phyloP scores from a whole-genome alignment of 2,797 vertebrate genomes.

The Lacerta agilis region DNA sequence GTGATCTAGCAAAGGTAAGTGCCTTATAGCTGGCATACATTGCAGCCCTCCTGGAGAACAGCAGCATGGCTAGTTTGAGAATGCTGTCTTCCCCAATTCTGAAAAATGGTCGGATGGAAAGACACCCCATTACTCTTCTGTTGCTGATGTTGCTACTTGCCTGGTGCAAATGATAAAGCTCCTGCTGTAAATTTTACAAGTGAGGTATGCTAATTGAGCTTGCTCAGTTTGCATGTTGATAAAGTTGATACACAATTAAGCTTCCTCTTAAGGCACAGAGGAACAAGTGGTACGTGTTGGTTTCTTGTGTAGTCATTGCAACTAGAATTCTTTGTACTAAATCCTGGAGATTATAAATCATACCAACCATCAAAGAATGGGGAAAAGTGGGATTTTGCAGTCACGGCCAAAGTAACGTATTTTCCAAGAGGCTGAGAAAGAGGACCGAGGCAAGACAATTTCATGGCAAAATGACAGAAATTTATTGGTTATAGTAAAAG shows the following conservation, averaged over 20 bases:
- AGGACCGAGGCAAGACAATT: too few species aligned
- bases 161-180: constrained; percentile 20
- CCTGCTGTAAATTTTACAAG: constrained; percentile 10
- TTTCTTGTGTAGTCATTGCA: too few species aligned
- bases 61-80: not conserved
- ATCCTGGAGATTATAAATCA: too few species aligned
- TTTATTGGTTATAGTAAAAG: too few species aligned
- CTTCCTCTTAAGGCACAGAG: not conserved
- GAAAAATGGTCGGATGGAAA: not conserved
- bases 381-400: too few species aligned
- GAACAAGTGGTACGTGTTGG: not conserved
- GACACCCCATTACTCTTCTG: not conserved
- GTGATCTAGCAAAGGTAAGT: not conserved
- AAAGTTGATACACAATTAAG: not conserved
- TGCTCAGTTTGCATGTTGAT: constrained; percentile 9
- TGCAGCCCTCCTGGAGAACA: not conserved
- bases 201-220: constrained; percentile 16
- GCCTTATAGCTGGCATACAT: not conserved
- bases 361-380: too few species aligned
- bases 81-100: not conserved
- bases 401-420: too few species aligned
- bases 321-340: too few species aligned
- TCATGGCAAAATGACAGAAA: too few species aligned
- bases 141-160: not conserved
- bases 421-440: too few species aligned